phyloP scores from a whole-genome alignment of 2,113 vertebrate genomes.

The Smithornis capensis region DNA sequence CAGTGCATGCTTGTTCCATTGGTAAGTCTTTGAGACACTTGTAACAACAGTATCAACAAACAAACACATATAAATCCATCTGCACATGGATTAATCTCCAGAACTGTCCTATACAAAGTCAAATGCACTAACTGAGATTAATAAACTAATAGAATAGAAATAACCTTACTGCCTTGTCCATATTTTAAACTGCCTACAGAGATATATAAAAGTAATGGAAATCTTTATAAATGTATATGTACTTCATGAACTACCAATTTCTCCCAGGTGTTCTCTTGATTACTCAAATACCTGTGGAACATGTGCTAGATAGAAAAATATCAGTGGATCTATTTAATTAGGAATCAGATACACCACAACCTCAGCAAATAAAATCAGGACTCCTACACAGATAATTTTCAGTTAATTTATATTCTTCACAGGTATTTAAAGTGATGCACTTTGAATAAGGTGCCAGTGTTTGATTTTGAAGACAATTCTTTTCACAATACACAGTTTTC shows the following conservation, averaged over 20 bases:
- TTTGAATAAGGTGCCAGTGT: not conserved
- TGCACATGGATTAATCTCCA: not conserved
- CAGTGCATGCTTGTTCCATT: not conserved
- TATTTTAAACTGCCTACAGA: not conserved
- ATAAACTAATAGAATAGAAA: not conserved
- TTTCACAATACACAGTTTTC: not conserved
- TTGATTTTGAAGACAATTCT: not conserved
- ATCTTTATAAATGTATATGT: not conserved
- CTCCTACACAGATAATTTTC: not conserved
- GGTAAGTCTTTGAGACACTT: not conserved
- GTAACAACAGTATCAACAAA: not conserved
- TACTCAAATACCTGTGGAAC: not conserved
- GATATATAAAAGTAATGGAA: not conserved
- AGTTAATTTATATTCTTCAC: not conserved
- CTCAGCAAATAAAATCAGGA: not conserved
- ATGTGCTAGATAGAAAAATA: not conserved
- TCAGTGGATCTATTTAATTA: not conserved
- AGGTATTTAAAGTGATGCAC: not conserved
- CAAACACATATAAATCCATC: not conserved
- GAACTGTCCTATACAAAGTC: not conserved
- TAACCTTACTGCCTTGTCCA: not conserved
- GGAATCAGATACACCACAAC: not conserved
- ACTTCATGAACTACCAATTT: not conserved
- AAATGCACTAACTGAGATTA: not conserved
- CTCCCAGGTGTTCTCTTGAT: not conserved